Conservation (phyloP, 2,888 invertebrate species). For the Phalangium opilio region DNA sequence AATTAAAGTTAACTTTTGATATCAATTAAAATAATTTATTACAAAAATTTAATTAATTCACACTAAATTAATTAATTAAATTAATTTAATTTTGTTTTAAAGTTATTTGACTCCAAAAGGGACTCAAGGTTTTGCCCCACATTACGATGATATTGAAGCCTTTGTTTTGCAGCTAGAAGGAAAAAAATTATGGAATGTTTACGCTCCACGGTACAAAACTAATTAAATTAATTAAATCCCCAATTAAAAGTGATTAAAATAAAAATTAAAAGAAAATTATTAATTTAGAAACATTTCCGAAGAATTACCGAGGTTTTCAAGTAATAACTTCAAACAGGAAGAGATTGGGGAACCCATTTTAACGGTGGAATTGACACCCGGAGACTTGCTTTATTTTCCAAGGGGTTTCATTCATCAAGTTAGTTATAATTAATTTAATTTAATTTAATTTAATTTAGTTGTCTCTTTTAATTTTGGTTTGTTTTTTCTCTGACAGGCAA, state of each 20-base stretch:
- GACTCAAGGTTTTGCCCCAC: conserved; percentile 95
- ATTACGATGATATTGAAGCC: conserved; percentile 97
- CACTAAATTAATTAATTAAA: neutral
- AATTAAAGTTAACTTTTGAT: no score
- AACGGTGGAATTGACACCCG: conserved; percentile 31
- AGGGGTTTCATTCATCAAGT: conserved; percentile 39
- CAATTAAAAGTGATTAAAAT: no score
- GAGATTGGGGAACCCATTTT: conserved; percentile 38
- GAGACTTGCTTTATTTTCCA: conserved; percentile 39
- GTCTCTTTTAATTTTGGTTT: conserved; percentile 3
- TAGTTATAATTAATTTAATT: no score
- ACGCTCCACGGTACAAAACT: conserved; percentile 47
- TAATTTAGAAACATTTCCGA: conserved; percentile 23
- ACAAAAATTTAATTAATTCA: no score
- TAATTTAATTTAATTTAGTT: neutral
- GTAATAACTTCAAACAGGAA: conserved; percentile 40
- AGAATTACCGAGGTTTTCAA: conserved; percentile 69
- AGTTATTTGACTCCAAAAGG: conserved; percentile 82
- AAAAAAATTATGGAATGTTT: conserved; percentile 82
- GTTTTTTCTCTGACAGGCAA: conserved; percentile 25
- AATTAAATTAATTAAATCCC: no score
- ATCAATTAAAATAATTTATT: no score
- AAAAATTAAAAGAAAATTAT: no score
- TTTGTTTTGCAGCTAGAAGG: conserved; percentile 94
- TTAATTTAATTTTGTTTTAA: conserved; percentile 2